Conservation (phyloP, 2,113 vertebrate species). For the Anas platyrhynchos region DNA sequence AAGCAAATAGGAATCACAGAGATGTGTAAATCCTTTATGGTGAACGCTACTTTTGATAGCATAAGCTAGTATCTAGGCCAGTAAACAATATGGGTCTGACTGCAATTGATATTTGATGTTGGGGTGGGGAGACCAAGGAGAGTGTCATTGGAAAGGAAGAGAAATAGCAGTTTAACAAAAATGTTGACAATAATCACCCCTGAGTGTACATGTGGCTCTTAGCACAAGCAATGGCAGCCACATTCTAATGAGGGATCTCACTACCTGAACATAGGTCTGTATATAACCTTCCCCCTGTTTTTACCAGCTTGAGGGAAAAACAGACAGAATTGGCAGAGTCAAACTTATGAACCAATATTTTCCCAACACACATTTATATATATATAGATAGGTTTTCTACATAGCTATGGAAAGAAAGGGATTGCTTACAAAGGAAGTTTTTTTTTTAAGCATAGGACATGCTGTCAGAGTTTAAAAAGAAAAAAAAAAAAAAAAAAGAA, state of each 20-base stretch:
- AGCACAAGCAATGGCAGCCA: accelerated
- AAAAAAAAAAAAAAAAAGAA: not conserved
- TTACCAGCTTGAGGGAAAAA: not conserved
- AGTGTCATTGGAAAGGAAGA: not conserved
- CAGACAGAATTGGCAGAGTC: not conserved
- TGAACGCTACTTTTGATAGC: not conserved
- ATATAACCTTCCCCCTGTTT: not conserved
- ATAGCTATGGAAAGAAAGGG: not conserved
- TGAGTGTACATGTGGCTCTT: not conserved
- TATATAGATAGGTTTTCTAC: not conserved
- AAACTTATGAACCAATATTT: not conserved
- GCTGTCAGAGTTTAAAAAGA: not conserved
- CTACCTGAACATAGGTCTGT: not conserved
- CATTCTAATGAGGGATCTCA: not conserved
- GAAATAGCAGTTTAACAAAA: not conserved
- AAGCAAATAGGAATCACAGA: not conserved
- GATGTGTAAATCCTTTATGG: not conserved
- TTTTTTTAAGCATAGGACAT: not conserved
- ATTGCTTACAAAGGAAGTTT: not conserved
- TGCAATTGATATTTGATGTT: not conserved
- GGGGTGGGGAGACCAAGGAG: not conserved
- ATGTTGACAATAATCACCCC: not conserved
- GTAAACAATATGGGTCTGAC: not conserved
- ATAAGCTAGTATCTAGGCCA: not conserved
- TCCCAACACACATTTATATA: not conserved